Conservation (phyloP, 2,797 vertebrate species). For the Phrynocephalus vlangalii region DNA sequence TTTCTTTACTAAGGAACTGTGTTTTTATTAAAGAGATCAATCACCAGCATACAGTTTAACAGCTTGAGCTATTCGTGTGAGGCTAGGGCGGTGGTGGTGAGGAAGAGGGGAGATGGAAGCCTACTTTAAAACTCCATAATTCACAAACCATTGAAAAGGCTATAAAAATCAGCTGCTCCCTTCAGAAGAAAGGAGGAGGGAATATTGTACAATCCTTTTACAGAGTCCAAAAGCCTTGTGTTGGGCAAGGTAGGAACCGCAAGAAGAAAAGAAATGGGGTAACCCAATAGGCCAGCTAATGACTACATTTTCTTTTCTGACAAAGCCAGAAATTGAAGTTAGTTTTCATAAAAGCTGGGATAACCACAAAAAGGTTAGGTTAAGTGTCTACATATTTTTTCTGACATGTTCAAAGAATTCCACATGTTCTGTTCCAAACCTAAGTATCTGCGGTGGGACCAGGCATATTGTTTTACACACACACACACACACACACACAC, state of each 20-base stretch:
- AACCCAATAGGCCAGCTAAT: neutral
- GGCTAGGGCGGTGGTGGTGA: slow-evolving; percentile 18
- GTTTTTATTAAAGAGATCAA: slow-evolving; percentile 87
- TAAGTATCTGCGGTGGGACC: neutral
- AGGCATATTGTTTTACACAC: no score
- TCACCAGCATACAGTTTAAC: slow-evolving; percentile 80
- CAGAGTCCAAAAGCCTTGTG: slow-evolving; percentile 51
- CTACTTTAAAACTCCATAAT: slow-evolving; percentile 67
- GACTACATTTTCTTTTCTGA: slow-evolving; percentile 9
- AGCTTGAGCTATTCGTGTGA: slow-evolving; percentile 67
- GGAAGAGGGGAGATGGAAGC: slow-evolving; percentile 33
- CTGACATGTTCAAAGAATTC: neutral
- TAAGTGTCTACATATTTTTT: neutral
- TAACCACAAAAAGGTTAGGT: neutral
- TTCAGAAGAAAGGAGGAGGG: slow-evolving; percentile 64
- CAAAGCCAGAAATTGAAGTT: neutral
- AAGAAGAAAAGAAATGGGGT: slow-evolving; percentile 34
- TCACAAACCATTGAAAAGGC: slow-evolving; percentile 66
- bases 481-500: neutral
- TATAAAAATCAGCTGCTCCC: slow-evolving; percentile 68
- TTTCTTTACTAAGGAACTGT: slow-evolving; percentile 79
- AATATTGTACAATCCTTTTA: slow-evolving; percentile 56
- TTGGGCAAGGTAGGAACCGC: slow-evolving; percentile 61
- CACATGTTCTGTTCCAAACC: neutral
- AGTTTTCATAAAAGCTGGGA: neutral